Percentiles rank a stretch among this genome's conserved stretches.
These are phyloP conservation scores for Drosophila aff. DNA, from an alignment of 1,140 invertebrate species.

Conservation along the genomic window DNA sequence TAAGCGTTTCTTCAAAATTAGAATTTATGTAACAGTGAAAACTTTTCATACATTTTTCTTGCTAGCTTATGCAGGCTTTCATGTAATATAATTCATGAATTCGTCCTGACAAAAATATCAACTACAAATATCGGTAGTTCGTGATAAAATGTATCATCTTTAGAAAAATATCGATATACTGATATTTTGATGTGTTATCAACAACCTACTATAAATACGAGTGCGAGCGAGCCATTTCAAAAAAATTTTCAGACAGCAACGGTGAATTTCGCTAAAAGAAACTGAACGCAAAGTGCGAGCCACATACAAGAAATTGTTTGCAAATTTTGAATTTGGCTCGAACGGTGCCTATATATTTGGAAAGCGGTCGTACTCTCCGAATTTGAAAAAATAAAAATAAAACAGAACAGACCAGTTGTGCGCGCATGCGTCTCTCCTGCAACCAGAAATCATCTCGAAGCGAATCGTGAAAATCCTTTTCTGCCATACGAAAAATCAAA, in stretches of 20 bases:
- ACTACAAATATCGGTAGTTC: too few species aligned
- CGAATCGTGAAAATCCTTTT: slow-evolving; percentile 50
- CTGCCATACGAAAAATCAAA: slow-evolving; percentile 43
- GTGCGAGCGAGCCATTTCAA: slow-evolving; percentile 5
- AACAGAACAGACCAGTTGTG: slow-evolving; percentile 27
- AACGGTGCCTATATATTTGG: slow-evolving; percentile 5
- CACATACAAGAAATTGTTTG: slow-evolving; percentile 1
- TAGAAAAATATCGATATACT: too few species aligned
- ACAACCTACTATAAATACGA: slow-evolving; percentile 4
- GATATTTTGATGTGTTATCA: too few species aligned
- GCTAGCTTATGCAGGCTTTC: too few species aligned
- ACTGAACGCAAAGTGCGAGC: slow-evolving; percentile 4
- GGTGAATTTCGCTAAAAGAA: background rate
- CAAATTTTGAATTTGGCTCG: slow-evolving; percentile 3
- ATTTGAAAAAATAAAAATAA: slow-evolving; percentile 8
- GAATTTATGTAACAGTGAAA: too few species aligned
- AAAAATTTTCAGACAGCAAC: slow-evolving; percentile 9
- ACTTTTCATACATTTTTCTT: too few species aligned
- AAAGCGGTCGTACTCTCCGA: slow-evolving; percentile 60
- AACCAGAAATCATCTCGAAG: slow-evolving; percentile 34
- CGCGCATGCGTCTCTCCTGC: slow-evolving; percentile 48
- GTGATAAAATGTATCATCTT: too few species aligned
- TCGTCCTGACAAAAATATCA: too few species aligned
- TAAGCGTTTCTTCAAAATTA: too few species aligned
- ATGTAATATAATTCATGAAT: too few species aligned